Conservation (phyloP, 2,113 vertebrate species). For the Casuarius casuarius region DNA sequence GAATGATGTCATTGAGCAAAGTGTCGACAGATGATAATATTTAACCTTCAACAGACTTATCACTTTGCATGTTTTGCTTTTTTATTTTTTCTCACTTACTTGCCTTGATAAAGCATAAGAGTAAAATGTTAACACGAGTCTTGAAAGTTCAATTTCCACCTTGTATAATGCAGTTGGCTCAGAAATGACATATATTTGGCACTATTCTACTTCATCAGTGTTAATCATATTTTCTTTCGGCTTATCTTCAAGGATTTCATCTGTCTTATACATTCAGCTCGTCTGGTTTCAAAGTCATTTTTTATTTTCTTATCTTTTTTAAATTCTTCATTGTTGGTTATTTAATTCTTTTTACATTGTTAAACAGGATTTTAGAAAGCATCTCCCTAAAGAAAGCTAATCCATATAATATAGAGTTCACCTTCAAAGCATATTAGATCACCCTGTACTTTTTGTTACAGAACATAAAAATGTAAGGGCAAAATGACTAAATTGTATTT, state of each 20-base stretch:
- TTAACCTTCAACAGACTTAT: constrained; percentile 42
- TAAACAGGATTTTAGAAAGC: constrained; percentile 41
- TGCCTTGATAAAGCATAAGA: constrained; percentile 47
- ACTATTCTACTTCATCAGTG: constrained; percentile 22
- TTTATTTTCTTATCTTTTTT: constrained; percentile 46
- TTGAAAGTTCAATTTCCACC: constrained; percentile 63
- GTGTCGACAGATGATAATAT: constrained; percentile 20
- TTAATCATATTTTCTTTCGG: constrained; percentile 64
- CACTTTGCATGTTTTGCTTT: neutral
- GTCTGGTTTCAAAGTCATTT: constrained; percentile 14
- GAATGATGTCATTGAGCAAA: constrained; percentile 44
- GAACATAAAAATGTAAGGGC: constrained; percentile 41
- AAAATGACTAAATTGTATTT: constrained; percentile 55
- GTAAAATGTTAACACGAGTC: constrained; percentile 56
- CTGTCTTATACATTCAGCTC: neutral
- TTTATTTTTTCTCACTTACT: constrained; percentile 27
- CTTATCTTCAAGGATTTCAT: constrained; percentile 39
- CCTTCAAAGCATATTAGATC: constrained; percentile 49
- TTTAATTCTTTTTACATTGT: constrained; percentile 28
- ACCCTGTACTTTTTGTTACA: constrained; percentile 27
- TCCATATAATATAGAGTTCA: constrained; percentile 18
- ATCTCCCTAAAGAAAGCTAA: constrained; percentile 47
- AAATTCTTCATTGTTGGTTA: constrained; percentile 22
- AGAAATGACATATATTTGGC: constrained; percentile 54
- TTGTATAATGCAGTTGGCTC: constrained; percentile 38